Base-by-base conservation (phyloP, 2,888 invertebrate genomes). In the Xanthia togata region DNA sequence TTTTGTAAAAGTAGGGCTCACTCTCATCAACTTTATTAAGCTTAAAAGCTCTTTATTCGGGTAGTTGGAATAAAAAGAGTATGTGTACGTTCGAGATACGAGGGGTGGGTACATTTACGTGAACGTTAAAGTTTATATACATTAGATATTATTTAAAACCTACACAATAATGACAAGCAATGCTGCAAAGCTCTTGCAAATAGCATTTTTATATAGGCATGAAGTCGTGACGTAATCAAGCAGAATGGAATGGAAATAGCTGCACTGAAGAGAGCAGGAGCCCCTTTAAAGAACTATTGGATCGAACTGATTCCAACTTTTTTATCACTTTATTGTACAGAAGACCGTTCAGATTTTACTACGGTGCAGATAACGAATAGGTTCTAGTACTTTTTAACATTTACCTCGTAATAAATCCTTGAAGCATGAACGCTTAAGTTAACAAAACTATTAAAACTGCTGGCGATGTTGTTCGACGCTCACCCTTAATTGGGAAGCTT, bases 271-370 rank as follows among this genome's bases (percentile, higher is more conserved):
- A 82, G 73, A 82, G 35, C 82, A 78, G 74, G 1, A 41, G 78
- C 73, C 68, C 55, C 73, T 78, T 60, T 74, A 71, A 64, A 82
- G 64, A 82, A 72, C 73, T 79, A 79, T 82, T 73, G 70, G 60
- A 82, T 64, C 65, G 79, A 81, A 79, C 71, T 71, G 82, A 82
- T 78, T 82, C 73, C 83, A 74, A 82, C 63, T 78, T 78, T 82
- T 82, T 71, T 82, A 74, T 82, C 59, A 55, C 35, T 73, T 82
- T 73, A 41, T 73, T 71, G 83, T 79, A 57, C 77, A 53, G 67
- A 68, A 67, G 53, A 63, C 44, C n/a, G 72, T 73, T 73, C 70
- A 70, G 78, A 78, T 63, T 82, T 82, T 68, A 73, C 47, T 67
- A 63, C 55, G 53, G 14, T 67, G 67, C 64, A 57, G 59, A 72